Base-by-base conservation (phyloP, 2,113 vertebrate genomes). In the Zosterops japonicus region DNA sequence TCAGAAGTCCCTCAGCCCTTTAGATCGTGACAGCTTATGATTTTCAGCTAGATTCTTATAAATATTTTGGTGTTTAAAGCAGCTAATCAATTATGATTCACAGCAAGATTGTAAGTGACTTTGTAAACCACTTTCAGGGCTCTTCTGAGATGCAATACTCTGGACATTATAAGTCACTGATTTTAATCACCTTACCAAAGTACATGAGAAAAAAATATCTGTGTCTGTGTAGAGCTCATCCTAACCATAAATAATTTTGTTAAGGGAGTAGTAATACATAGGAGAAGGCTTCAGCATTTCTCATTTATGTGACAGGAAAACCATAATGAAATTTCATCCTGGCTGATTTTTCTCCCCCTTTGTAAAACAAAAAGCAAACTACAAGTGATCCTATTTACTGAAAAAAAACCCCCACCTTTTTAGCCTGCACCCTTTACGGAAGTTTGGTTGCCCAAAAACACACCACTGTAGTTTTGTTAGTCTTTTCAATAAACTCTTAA, bases 41-140 rank as follows among this genome's bases (percentile, higher is more conserved):
- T 88, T 94, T 94, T 94, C 63, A 83, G 42, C n/a, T 57, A 69
- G 42, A 80, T 69, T 90, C 46, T 65, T 86, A 35, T 5, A 81
- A 79, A 50, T 64, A 55, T 83, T 93, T 78, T 69, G 35, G 28
- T 84, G n/a, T 53, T 88, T 83, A 67, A 88, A 88, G 29, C 12
- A 22, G 18, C 33, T 55, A 74, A 86, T 67, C 46, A 41, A 39
- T 93, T 75, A 36, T 46, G 25, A 88, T 61, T 72, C 39, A 67
- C 41, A 57, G 31, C 12, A 80, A 90, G 41, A 47, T 55, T 70
- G 89, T 88, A 74, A 64, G 36, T 5, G 11, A 77, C 44, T 96
- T 87, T 79, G 50, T 33, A 82, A 75, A 47, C 28, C 12, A 20
- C 27, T 74, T 84, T 57, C 8, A 81, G 59, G 16, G 5, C 12